A percentile compares a stretch with the other conserved stretches of the same genome.
phyloP scores from a whole-genome alignment of 2,113 vertebrate species.

The Scophthalmus maximus region DNA sequence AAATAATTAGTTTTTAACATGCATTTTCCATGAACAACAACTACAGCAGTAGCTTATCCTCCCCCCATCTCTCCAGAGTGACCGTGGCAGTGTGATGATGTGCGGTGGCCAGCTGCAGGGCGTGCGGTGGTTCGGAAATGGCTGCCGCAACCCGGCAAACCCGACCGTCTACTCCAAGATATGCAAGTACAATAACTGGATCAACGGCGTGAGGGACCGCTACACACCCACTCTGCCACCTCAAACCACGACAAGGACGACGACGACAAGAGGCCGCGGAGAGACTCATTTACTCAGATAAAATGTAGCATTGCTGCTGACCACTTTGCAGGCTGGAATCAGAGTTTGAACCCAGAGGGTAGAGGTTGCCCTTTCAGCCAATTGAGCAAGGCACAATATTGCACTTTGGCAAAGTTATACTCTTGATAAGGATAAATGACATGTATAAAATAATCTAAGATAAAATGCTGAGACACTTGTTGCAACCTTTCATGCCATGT shows the following conservation, averaged over 20 bases:
- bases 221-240: neutral
- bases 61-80: constrained; percentile 23
- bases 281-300: neutral
- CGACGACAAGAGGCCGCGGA: neutral
- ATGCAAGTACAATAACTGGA: constrained; percentile 65
- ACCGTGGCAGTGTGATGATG: constrained; percentile 59
- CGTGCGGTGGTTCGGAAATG: constrained; percentile 51
- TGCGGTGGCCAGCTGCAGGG: constrained; percentile 72
- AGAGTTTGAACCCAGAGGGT: too few relatives aligned
- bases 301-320: too few relatives aligned
- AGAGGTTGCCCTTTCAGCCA: neutral
- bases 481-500: too few relatives aligned
- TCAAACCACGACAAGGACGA: neutral
- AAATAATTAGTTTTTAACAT: neutral
- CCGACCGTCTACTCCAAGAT: constrained; percentile 63
- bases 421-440: too few relatives aligned
- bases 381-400: too few relatives aligned
- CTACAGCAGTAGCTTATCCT: neutral
- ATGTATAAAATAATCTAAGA: constrained; percentile 3
- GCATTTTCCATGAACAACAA: neutral
- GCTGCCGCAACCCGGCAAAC: constrained; percentile 38
- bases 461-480: too few relatives aligned
- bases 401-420: too few relatives aligned
- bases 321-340: too few relatives aligned
- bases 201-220: constrained; percentile 30